Evolutionary conservation across 2,888 invertebrate genomes (phyloP).

Genomic region (Calliscelio sp.): DNA sequence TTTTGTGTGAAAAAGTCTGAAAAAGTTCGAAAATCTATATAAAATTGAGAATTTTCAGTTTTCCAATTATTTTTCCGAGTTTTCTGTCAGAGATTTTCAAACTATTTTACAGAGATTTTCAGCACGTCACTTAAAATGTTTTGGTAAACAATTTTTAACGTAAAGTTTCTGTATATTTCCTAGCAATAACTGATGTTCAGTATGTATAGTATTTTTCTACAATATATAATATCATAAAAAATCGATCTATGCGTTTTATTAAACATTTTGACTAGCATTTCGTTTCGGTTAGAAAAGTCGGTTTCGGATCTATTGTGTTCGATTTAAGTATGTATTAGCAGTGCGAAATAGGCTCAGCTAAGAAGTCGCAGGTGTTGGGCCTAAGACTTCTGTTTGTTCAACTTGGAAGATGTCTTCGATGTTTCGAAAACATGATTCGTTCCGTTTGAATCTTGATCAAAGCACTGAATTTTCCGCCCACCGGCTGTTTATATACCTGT

Average conservation of each 20-base stretch:
- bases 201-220: too few relatives aligned
- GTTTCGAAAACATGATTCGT: conserved; percentile 85
- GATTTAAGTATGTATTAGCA: conserved; percentile 56
- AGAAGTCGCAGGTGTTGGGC: conserved; percentile 74
- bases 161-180: too few relatives aligned
- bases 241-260: conserved; percentile 53
- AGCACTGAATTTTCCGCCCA: conserved; percentile 62
- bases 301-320: conserved; percentile 41
- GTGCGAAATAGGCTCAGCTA: conserved; percentile 73
- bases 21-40: too few relatives aligned
- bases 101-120: too few relatives aligned
- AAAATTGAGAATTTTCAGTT: too few relatives aligned
- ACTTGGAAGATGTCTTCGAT: conserved; percentile 78
- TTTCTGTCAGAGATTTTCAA: too few relatives aligned
- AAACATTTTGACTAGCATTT: conserved; percentile 43
- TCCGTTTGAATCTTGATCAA: conserved; percentile 82
- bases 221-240: conserved; percentile 33
- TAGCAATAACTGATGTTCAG: too few relatives aligned
- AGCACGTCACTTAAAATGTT: too few relatives aligned
- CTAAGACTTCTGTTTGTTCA: conserved; percentile 74
- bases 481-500: conserved; percentile 58
- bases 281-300: conserved; percentile 53
- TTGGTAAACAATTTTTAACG: too few relatives aligned
- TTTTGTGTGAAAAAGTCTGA: too few relatives aligned
- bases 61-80: too few relatives aligned